Evolutionary conservation across 2,113 vertebrate genomes (phyloP).

Genomic region (Hiodon tergisus): DNA sequence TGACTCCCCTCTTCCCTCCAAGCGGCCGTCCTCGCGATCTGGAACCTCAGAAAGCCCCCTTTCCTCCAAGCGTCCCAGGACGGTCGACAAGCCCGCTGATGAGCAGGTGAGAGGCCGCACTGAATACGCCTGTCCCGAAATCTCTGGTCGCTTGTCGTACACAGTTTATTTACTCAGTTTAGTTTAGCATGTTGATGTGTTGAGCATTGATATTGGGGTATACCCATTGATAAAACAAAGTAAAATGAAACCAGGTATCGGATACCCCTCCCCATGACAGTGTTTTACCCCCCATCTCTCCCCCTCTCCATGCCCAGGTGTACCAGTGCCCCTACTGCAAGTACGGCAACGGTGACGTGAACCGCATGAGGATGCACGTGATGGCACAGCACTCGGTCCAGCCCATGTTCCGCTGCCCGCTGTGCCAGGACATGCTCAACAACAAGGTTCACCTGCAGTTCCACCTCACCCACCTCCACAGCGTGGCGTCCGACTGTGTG

Average conservation of each 20-base stretch:
- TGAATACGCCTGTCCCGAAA: too few species aligned
- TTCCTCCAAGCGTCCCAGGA: slow-evolving; percentile 77
- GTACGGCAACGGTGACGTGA: slow-evolving; percentile 72
- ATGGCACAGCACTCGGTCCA: slow-evolving; percentile 84
- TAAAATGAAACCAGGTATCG: neutral
- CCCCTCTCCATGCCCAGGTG: slow-evolving; percentile 58
- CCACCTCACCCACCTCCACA: slow-evolving; percentile 96
- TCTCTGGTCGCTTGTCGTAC: too few species aligned
- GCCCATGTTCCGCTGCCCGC: slow-evolving; percentile 81
- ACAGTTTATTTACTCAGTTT: too few species aligned
- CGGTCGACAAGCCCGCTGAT: slow-evolving; percentile 18
- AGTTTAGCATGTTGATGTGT: too few species aligned
- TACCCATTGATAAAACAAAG: neutral
- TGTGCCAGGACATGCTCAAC: slow-evolving; percentile 92
- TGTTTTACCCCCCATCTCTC: neutral
- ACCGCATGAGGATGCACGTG: slow-evolving; percentile 74
- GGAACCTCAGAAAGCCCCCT: slow-evolving; percentile 68
- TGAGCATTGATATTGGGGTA: too few species aligned
- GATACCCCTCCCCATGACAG: neutral
- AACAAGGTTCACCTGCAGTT: slow-evolving; percentile 84
- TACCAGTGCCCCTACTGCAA: slow-evolving; percentile 90
- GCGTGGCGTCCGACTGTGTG: slow-evolving; percentile 91
- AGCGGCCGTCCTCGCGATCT: slow-evolving; percentile 65
- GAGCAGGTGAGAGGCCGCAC: slow-evolving; percentile 14
- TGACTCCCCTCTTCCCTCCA: slow-evolving; percentile 68